Evolutionary conservation across 2,113 vertebrate species (phyloP).

Genomic region (Megaptera novaeangliae): DNA sequence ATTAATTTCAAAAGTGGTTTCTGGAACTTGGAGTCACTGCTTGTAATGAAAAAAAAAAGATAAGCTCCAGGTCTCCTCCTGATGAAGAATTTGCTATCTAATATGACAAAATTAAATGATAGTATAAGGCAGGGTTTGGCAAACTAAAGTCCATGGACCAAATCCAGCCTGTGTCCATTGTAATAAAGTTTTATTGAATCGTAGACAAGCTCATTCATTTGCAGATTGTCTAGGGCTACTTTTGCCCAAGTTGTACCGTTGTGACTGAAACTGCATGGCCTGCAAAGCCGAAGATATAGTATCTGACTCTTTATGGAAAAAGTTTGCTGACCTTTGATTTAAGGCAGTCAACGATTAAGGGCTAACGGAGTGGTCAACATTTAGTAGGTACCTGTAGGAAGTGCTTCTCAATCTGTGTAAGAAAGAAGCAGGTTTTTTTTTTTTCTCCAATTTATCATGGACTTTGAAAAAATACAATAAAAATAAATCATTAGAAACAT

Average conservation of each 20-base stretch:
- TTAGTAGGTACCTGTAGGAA: not conserved
- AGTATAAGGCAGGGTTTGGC: not conserved
- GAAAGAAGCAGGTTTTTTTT: not conserved
- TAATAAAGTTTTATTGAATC: slow-evolving; percentile 8
- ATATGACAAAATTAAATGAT: not conserved
- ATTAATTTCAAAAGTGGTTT: not conserved
- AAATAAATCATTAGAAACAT: not conserved
- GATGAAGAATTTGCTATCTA: not conserved
- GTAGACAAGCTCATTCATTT: not conserved
- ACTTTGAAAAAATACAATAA: not conserved
- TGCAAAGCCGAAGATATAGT: not conserved
- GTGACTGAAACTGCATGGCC: not conserved
- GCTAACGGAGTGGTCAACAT: not conserved
- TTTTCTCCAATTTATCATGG: not conserved
- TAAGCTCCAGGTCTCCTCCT: not conserved
- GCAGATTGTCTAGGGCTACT: not conserved
- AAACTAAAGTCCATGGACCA: not conserved
- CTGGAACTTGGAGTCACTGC: not conserved
- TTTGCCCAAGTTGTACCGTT: not conserved
- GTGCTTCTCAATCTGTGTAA: not conserved
- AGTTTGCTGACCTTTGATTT: not conserved
- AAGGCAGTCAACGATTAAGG: not conserved
- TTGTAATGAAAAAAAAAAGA: not conserved
- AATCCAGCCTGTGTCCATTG: not conserved
- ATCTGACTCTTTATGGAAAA: not conserved